phyloP scores from a whole-genome alignment of 1,140 invertebrate species.

The Stenopsyche tienmushanensis region DNA sequence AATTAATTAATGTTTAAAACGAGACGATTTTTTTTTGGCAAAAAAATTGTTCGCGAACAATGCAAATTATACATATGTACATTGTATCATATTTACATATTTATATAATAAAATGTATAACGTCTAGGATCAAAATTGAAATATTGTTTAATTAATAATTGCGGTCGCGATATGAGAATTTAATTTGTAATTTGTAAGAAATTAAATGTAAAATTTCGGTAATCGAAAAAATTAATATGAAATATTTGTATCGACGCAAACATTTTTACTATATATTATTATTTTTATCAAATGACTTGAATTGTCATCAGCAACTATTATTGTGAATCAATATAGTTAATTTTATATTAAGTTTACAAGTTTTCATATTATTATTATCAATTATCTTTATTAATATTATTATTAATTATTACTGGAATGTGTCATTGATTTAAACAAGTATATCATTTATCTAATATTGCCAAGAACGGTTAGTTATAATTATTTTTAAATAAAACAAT shows the following conservation, averaged over 20 bases:
- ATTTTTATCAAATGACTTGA: conserved; percentile 12
- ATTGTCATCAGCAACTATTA: conserved; percentile 17
- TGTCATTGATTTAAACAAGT: conserved; percentile 37
- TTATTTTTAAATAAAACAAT: conserved; percentile 43
- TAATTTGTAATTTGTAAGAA: conserved; percentile 19
- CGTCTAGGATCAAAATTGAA: conserved; percentile 37
- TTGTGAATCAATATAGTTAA: conserved; percentile 30
- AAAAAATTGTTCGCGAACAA: too few species aligned
- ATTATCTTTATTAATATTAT: conserved; percentile 29
- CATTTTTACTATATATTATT: conserved; percentile 1
- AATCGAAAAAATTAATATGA: conserved; percentile 8
- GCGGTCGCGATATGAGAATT: conserved; percentile 29
- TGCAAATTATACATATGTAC: conserved; percentile 19
- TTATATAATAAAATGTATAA: conserved; percentile 36
- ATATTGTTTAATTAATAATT: conserved; percentile 21
- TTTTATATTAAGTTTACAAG: conserved; percentile 38
- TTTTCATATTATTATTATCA: conserved; percentile 32
- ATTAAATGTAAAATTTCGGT: conserved; percentile 18
- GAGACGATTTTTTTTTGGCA: neutral
- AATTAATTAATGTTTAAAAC: conserved; percentile 3
- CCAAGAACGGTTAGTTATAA: conserved; percentile 41
- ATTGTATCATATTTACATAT: conserved; percentile 30
- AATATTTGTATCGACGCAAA: conserved; percentile 16
- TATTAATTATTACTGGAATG: conserved; percentile 38
- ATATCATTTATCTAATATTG: conserved; percentile 40